A percentile compares a stretch with the other conserved stretches of the same genome.
Conservation (phyloP, 2,888 invertebrate species). For the Drosophila buzzatii region DNA sequence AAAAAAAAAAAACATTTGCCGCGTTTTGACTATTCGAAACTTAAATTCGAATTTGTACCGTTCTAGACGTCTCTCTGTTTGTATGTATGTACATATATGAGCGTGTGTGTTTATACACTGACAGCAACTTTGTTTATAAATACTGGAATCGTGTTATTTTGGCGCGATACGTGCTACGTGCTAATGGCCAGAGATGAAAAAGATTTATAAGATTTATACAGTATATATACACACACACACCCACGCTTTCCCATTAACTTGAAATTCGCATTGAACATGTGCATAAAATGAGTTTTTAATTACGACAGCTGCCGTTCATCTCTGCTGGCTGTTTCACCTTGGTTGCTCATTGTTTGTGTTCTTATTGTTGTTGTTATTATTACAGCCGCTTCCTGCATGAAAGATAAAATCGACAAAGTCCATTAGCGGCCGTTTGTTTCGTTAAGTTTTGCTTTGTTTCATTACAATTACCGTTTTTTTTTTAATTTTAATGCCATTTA, state of each 20-base stretch:
- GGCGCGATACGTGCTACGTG: constrained; percentile 64
- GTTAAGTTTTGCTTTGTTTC: constrained; percentile 46
- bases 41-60: constrained; percentile 59
- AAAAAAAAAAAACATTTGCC: constrained; percentile 24
- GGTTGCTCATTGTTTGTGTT: constrained; percentile 18
- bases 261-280: constrained; percentile 46
- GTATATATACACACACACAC: constrained; percentile 12
- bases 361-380: constrained; percentile 9
- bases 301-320: constrained; percentile 65
- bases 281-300: constrained; percentile 73
- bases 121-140: constrained; percentile 66
- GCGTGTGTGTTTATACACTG: constrained; percentile 31
- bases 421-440: constrained; percentile 57
- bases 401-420: constrained; percentile 60
- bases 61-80: constrained; percentile 33
- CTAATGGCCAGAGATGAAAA: constrained; percentile 57
- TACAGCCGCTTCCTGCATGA: constrained; percentile 36
- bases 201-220: constrained; percentile 59
- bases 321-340: constrained; percentile 27
- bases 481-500: constrained; percentile 61
- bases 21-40: constrained; percentile 32
- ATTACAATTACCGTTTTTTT: constrained; percentile 50
- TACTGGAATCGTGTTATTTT: constrained; percentile 51
- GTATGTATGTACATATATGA: constrained; percentile 15
- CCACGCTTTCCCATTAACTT: constrained; percentile 34